phyloP scores from a whole-genome alignment of 2,797 vertebrate species.

The Naso thynnoides region DNA sequence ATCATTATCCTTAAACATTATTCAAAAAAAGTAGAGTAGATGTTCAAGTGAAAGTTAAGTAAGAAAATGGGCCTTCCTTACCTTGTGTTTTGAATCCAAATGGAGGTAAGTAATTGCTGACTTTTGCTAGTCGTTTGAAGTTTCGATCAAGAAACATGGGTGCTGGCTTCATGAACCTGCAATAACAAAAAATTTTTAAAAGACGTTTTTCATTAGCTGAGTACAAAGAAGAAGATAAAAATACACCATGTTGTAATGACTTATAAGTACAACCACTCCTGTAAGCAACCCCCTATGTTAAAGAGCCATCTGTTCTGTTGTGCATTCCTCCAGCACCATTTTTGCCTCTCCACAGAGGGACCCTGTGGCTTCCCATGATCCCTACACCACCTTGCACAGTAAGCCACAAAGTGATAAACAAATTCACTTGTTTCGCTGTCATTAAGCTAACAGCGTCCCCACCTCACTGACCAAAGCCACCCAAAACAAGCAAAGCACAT shows the following conservation, averaged over 20 bases:
- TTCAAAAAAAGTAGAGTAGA: background rate
- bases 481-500: slow-evolving; percentile 29
- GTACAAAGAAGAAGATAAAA: background rate
- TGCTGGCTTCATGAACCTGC: slow-evolving; percentile 91
- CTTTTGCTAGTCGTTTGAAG: slow-evolving; percentile 91
- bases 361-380: slow-evolving; percentile 3
- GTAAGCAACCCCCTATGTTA: background rate
- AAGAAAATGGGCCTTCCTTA: slow-evolving; percentile 72
- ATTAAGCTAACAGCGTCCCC: slow-evolving; percentile 58
- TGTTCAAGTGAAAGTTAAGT: background rate
- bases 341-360: background rate
- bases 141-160: slow-evolving; percentile 96
- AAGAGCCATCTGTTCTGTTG: slow-evolving; percentile 4
- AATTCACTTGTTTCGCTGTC: slow-evolving; percentile 27
- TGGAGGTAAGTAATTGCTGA: slow-evolving; percentile 91
- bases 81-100: slow-evolving; percentile 98
- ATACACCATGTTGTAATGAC: background rate
- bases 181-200: background rate
- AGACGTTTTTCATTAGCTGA: slow-evolving; percentile 15
- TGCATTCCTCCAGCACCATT: background rate
- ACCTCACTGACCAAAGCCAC: slow-evolving; percentile 3
- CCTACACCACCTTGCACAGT: background rate
- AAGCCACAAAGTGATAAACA: slow-evolving; percentile 38
- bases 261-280: background rate
- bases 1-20: background rate